Base-by-base conservation (phyloP, 2,888 invertebrate genomes). In the Eulithis testata region DNA sequence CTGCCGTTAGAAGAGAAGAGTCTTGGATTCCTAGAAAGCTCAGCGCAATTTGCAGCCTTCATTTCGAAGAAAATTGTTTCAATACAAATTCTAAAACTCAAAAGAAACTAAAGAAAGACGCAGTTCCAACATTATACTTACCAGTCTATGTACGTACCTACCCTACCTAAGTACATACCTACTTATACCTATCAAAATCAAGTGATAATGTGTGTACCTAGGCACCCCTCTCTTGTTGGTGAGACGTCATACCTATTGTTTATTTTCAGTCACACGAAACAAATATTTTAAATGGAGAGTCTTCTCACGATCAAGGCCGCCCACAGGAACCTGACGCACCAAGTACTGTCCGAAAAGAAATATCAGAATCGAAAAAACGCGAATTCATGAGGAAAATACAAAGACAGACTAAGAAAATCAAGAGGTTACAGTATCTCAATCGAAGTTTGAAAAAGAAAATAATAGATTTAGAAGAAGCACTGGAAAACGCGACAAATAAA, bases 1-100 rank as follows among this genome's bases (percentile, higher is more conserved):
- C 63, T 14, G 67, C 67, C 11, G 67, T 67, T 21, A 63, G 67
- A 12, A 63, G 67, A 60, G 67, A 67, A 27, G 67, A 67, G 12
- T 63, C 67, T 11, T 67, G 67, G 67, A 67, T 67, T 47, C 67
- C 67, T n/a, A 63, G 67, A 37, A 67, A 67, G 57, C 60, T 67
- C 0, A 67, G 67, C 45, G 60, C 67, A 36, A 67, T 67, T 57
- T 67, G 67, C 43, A 67, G 67, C 12, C 63, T 60, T 27, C 67
- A 67, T 54, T 67, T 67, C 60, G 67, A 63, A 64, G 67, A 67
- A 14, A 63, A 63, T 9, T 67, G 67, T 31, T 67, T 67, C 43
- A 67, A 67, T 53, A 45, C 67, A 40, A 67, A 67, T 63, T 67
- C 67, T 3, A 67, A 67, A 60, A 67, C 67, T 50, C 67, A 67